Evolutionary conservation across 2,888 invertebrate species (phyloP).

Genomic region (Tetragonisca angustula): DNA sequence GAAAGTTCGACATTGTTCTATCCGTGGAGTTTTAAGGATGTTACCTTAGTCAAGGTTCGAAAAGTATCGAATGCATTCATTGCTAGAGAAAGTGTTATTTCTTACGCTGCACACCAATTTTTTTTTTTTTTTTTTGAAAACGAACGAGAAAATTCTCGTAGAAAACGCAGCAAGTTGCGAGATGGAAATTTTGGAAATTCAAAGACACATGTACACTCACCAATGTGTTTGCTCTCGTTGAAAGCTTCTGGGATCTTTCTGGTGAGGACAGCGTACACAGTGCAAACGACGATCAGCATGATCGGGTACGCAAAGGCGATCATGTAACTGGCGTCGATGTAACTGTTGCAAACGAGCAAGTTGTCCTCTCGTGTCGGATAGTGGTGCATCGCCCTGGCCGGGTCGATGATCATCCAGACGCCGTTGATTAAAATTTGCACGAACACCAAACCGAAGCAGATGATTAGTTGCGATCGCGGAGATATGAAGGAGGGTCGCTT

Average conservation of each 20-base stretch:
- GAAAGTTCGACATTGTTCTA: background rate
- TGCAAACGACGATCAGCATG: slow-evolving; percentile 95
- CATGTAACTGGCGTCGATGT: slow-evolving; percentile 96
- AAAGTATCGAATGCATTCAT: background rate
- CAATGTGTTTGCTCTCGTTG: slow-evolving; percentile 99
- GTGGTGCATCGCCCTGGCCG: slow-evolving; percentile 95
- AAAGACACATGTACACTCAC: slow-evolving; percentile 84
- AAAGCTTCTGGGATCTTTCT: slow-evolving; percentile 99
- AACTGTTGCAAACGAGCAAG: slow-evolving; percentile 95
- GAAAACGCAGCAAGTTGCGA: too few relatives aligned
- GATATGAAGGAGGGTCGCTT: slow-evolving; percentile 97
- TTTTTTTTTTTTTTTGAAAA: too few relatives aligned
- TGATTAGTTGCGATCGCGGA: slow-evolving; percentile 94
- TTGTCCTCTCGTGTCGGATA: slow-evolving; percentile 97
- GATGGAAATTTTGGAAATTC: too few relatives aligned
- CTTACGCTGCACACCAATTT: too few relatives aligned
- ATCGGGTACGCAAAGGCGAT: slow-evolving; percentile 97
- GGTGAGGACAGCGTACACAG: slow-evolving; percentile 97
- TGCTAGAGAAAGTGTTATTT: background rate
- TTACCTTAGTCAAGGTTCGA: background rate
- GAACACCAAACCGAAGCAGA: slow-evolving; percentile 94
- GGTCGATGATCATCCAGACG: slow-evolving; percentile 96
- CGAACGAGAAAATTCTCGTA: too few relatives aligned
- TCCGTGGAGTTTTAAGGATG: background rate
- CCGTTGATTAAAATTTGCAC: slow-evolving; percentile 96